These are phyloP conservation scores for Galaxea fascicularis DNA, from an alignment of 92 coral and sea anemone species.

Conservation along the genomic window DNA sequence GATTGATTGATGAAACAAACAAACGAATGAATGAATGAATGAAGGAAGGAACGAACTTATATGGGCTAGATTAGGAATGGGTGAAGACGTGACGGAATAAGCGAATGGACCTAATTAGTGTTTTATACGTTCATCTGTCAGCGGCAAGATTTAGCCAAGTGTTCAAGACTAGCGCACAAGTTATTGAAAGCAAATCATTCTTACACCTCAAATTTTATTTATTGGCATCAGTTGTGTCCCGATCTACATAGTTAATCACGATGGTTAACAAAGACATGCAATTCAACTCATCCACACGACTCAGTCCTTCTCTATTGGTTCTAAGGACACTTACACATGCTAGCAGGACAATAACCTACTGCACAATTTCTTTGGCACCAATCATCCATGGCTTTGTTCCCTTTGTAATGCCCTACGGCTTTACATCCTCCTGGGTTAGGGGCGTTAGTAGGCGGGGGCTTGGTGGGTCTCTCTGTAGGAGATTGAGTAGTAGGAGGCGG, in stretches of 20 bases:
- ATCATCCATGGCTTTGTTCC: constrained; percentile 45
- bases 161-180: too few species aligned
- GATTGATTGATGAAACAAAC: not conserved
- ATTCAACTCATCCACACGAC: not conserved
- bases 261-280: not conserved
- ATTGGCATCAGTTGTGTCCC: not conserved
- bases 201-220: not conserved
- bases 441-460: constrained; percentile 51
- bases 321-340: constrained; percentile 35
- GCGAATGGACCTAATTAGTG: too few species aligned
- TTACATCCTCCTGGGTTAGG: constrained; percentile 45
- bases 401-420: constrained; percentile 44
- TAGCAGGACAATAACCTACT: constrained; percentile 56
- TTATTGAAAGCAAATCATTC: too few species aligned
- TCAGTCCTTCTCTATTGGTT: not conserved
- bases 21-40: not conserved
- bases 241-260: not conserved
- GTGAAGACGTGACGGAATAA: too few species aligned
- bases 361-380: constrained; percentile 57
- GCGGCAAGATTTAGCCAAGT: too few species aligned
- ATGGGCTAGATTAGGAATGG: too few species aligned
- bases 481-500: constrained; percentile 41
- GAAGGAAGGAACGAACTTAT: not conserved
- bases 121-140: too few species aligned
- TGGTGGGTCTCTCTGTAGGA: constrained; percentile 26